phyloP scores from a whole-genome alignment of 2,113 vertebrate genomes.

The Cyprinodon variegatus region DNA sequence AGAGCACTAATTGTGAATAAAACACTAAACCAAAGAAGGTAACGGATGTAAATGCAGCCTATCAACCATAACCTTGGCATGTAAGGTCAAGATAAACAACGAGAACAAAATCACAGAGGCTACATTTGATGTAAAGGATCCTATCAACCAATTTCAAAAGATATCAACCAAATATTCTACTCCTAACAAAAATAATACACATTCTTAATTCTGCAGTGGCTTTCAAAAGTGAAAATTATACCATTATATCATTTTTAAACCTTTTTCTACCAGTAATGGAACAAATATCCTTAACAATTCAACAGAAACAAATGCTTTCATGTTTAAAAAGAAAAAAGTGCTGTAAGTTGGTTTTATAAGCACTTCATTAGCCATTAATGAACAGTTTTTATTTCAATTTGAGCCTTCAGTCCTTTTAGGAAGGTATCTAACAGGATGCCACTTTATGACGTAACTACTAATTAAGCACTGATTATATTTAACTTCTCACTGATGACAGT shows the following conservation, averaged over 20 bases:
- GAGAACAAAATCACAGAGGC: neutral
- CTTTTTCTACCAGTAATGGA: neutral
- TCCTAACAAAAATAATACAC: neutral
- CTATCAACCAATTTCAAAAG: neutral
- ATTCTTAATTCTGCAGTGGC: neutral
- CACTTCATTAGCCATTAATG: no score
- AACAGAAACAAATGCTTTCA: neutral
- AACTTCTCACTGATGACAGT: no score
- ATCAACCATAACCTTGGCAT: neutral
- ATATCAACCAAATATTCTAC: neutral
- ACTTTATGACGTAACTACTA: no score
- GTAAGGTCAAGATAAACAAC: neutral
- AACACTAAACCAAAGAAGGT: constrained; percentile 3
- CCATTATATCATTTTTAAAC: no score
- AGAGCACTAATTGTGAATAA: constrained; percentile 29
- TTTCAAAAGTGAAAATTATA: no score
- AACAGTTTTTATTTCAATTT: no score
- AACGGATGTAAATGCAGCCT: constrained; percentile 4
- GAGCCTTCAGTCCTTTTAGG: no score
- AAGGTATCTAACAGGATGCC: no score
- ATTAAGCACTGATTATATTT: no score
- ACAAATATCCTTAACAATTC: neutral
- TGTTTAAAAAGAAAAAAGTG: neutral
- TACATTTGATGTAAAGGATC: neutral
- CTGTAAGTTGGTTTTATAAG: no score